Evolutionary conservation across 2,113 vertebrate genomes (phyloP).

Genomic region (Azemiops feae): DNA sequence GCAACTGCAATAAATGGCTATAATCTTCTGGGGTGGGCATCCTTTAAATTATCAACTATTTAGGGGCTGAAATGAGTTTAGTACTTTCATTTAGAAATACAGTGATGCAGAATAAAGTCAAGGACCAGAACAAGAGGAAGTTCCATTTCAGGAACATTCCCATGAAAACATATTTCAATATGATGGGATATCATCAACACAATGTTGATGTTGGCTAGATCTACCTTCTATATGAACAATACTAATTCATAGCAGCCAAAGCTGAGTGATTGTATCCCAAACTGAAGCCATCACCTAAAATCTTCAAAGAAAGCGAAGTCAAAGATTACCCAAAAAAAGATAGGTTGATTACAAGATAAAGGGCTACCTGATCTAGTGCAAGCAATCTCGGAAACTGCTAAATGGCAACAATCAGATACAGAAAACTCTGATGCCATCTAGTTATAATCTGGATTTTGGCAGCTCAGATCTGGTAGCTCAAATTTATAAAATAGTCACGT

Average conservation of each 20-base stretch:
- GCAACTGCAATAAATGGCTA: background rate
- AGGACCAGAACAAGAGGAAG: background rate
- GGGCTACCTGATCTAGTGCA: background rate
- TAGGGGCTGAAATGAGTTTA: background rate
- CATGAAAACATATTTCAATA: background rate
- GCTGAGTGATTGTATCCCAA: background rate
- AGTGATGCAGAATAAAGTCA: background rate
- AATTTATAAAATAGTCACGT: background rate
- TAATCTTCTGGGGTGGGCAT: background rate
- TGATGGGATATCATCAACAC: background rate
- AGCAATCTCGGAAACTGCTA: background rate
- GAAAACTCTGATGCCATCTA: background rate
- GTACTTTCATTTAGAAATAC: background rate
- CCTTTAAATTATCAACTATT: background rate
- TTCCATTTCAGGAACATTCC: background rate
- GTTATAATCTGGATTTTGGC: background rate
- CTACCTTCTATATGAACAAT: background rate
- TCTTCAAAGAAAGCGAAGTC: background rate
- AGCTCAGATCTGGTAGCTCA: background rate
- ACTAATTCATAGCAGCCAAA: background rate
- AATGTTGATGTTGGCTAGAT: background rate
- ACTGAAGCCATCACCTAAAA: background rate
- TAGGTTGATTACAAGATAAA: background rate
- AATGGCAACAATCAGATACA: background rate
- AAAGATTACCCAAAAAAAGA: background rate